A percentile compares a stretch with the other conserved stretches of the same genome.
phyloP scores from a whole-genome alignment of 2,888 invertebrate genomes.

The Patella depressa region DNA sequence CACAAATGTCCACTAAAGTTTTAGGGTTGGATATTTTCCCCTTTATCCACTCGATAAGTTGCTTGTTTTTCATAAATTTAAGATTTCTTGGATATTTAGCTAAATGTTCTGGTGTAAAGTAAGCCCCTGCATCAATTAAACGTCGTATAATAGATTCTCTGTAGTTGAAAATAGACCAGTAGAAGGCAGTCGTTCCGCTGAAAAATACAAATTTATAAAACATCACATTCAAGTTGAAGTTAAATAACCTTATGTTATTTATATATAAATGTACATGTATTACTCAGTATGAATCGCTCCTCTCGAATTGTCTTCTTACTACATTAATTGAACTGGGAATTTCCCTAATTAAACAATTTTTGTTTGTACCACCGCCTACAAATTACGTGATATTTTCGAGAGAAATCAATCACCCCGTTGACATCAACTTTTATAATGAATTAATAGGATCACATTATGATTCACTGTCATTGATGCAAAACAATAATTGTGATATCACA shows the following conservation, averaged over 20 bases:
- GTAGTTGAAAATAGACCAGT: constrained; percentile 56
- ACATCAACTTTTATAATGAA: no score
- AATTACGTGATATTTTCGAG: no score
- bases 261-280: no score
- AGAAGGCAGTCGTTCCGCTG: constrained; percentile 49
- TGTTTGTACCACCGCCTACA: no score
- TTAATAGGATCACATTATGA: no score
- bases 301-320: neutral
- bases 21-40: constrained; percentile 39
- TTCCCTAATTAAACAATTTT: no score
- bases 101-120: constrained; percentile 36
- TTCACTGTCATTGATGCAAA: no score
- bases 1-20: constrained; percentile 36
- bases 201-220: constrained; percentile 10
- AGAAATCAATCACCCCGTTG: no score
- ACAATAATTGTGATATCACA: no score
- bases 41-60: constrained; percentile 32
- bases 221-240: no score
- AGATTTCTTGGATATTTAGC: constrained; percentile 47
- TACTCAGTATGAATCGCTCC: no score
- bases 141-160: constrained; percentile 39
- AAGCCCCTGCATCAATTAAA: constrained; percentile 43
- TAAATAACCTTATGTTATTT: no score
- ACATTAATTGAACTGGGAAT: neutral
- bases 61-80: constrained; percentile 44